Evolutionary conservation across 2,113 vertebrate genomes (phyloP), one percentile per base, ranked within the genome.

Genomic region (Cariama cristata): DNA sequence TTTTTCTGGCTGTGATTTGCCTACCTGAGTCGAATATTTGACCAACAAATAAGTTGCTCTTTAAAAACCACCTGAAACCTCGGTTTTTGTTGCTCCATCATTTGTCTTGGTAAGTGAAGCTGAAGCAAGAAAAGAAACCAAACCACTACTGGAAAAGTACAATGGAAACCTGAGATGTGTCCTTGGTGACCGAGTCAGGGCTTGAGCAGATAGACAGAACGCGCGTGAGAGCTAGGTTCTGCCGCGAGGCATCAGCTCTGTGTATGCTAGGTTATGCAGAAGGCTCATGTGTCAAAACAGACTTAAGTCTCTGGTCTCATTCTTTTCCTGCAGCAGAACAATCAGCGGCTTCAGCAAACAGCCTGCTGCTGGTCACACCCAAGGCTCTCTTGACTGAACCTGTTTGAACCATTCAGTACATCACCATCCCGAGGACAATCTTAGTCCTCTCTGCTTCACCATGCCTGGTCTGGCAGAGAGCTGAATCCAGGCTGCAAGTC

Each of bases 1-100:
- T 97, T 86, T 74, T 97, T 94, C 90, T 97, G 90, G 80, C 58
- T 91, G 35, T 64, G 58, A 83, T 95, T 86, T 88, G 88, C 88
- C 56, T 97, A 91, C 87, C 82, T 79, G 71, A 94, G 91, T 67
- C 87, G 83, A 56, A 60, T 89, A 50, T 77, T 73, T 60, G 93
- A 74, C 60, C n/a, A 73, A 47, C 56, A 80, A 49, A 89, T 80
- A 47, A 85, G 52, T 16, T 79, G 69, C 42, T 94, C 85, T 91
- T 90, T 81, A 63, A 47, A 81, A n/a, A 59, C 35, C n/a, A 82
- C 32, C 56, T 50, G 63, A 81, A 71, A 68, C 42, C 58, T 74
- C 56, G 67, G 45, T 53, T 89, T 88, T 55, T 86, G 60, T 79
- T 80, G 64, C 22, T 68, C 27, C 32, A 33, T 44, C 49, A 15